Evolutionary conservation across 2,888 invertebrate species (phyloP).

Genomic region (Oxyscelio sp.): DNA sequence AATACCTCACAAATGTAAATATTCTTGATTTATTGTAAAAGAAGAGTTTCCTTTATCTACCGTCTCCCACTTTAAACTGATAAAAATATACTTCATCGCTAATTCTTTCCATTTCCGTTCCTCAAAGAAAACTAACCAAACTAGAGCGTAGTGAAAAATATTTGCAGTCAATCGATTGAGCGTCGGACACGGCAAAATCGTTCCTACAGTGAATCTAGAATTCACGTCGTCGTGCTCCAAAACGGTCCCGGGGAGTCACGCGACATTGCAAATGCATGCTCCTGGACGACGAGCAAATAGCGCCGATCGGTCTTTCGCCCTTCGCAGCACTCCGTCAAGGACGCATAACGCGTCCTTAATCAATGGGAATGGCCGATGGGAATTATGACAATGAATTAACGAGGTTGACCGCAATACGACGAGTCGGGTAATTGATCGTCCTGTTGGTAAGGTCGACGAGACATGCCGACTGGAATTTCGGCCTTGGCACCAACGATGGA

Average conservation of each 20-base stretch:
- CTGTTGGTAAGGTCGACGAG: conserved; percentile 16
- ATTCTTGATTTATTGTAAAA: not conserved
- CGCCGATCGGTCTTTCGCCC: conserved; percentile 40
- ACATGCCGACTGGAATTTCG: conserved; percentile 86
- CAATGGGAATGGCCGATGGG: conserved; percentile 47
- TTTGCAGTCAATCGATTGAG: conserved; percentile 45
- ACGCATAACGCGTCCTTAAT: conserved; percentile 47
- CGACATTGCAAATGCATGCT: conserved; percentile 76
- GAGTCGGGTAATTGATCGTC: conserved; percentile 57
- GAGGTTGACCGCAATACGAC: conserved; percentile 55
- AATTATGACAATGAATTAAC: conserved; percentile 56
- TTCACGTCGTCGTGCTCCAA: conserved; percentile 38
- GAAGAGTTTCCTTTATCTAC: not conserved
- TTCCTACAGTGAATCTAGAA: conserved; percentile 37
- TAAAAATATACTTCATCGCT: conserved; percentile 26
- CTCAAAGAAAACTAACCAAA: conserved; percentile 5
- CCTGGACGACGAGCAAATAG: conserved; percentile 50
- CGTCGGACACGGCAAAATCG: conserved; percentile 14
- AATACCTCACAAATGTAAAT: too few relatives aligned
- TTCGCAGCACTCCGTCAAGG: conserved; percentile 59
- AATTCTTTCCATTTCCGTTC: conserved; percentile 5
- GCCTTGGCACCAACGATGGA: conserved; percentile 80
- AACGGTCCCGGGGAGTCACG: conserved; percentile 63
- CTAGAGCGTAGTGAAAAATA: conserved; percentile 40
- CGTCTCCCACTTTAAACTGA: not conserved